phyloP scores from a whole-genome alignment of 2,113 vertebrate genomes.

The Megaceryle maxima region DNA sequence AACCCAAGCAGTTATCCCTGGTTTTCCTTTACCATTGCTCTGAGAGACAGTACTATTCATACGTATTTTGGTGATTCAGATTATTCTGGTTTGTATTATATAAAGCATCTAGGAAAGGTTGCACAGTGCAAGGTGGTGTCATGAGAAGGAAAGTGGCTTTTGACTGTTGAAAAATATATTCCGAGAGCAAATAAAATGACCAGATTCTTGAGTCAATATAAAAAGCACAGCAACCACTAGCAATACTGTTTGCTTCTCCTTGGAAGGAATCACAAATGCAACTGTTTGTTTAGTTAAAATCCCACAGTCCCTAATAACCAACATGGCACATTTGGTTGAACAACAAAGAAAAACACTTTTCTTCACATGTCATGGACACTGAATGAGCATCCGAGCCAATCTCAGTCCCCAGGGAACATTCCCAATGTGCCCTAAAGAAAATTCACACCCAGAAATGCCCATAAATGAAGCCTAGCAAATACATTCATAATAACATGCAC shows the following conservation, averaged over 20 bases:
- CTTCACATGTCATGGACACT: not conserved
- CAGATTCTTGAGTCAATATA: not conserved
- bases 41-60: not conserved
- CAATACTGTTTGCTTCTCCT: not conserved
- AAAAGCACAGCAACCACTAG: not conserved
- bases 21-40: not conserved
- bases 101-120: not conserved
- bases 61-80: not conserved
- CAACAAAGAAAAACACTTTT: not conserved
- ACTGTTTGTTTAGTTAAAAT: not conserved
- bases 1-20: not conserved
- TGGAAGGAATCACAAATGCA: not conserved
- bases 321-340: not conserved
- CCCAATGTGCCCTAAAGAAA: not conserved
- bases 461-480: not conserved
- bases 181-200: not conserved
- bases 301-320: not conserved
- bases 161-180: not conserved
- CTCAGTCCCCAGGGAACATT: not conserved
- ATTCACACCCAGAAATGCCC: not conserved
- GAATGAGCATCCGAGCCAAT: not conserved
- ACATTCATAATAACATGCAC: not conserved
- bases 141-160: not conserved
- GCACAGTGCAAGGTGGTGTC: not conserved
- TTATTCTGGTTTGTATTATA: not conserved